Evolutionary conservation across 1,140 invertebrate species (phyloP), one percentile per base, ranked within the genome.

Genomic region (Drosophila gunungcola): DNA sequence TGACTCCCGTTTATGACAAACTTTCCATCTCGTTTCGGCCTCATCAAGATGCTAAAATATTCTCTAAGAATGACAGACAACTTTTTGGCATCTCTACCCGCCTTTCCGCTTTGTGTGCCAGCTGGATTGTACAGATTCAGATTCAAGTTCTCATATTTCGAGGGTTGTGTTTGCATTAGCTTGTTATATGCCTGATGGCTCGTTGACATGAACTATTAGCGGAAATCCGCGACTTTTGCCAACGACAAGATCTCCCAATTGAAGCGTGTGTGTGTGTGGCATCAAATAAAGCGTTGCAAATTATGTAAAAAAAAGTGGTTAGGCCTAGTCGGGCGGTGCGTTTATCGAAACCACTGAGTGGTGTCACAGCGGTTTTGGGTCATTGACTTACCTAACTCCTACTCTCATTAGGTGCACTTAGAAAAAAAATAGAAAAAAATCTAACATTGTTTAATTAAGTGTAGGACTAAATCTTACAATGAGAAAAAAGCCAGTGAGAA

Each of bases 191-290:
- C 55, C 29, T 46, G 68, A 41, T 43, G 52, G 0, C 95, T 9
- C 56, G 92, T 39, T 93, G 91, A 27, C 82, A 92, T n/a, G 92
- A 94, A 63, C 92, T 92, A 32, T 79, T 95, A 21, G 93, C 91
- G 11, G 94, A 94, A 78, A 94, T 93, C 46, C 84, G 77, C 72
- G 67, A 88, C 34, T 49, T 86, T 76, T 73, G 62, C 53, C 52
- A 32, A 25, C 39, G 36, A 45, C 16, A 60, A 74, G 25, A 70
- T 58, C 41, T 38, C 36, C 36, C 39, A 57, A 67, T 46, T 57
- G 45, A 68, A 55, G 38, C 57, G 58, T 29, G 32, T 34, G 32
- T 34, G 32, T 34, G 29, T 55, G 36, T 58, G 53, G 52, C 51
- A 60, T 55, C 21, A 32, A 70, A 56, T 56, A 70, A 70, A 43